A percentile compares a stretch with the other conserved stretches of the same genome.
Evolutionary conservation across 2,113 vertebrate genomes (phyloP).

Genomic region (Pluvianellus socialis): DNA sequence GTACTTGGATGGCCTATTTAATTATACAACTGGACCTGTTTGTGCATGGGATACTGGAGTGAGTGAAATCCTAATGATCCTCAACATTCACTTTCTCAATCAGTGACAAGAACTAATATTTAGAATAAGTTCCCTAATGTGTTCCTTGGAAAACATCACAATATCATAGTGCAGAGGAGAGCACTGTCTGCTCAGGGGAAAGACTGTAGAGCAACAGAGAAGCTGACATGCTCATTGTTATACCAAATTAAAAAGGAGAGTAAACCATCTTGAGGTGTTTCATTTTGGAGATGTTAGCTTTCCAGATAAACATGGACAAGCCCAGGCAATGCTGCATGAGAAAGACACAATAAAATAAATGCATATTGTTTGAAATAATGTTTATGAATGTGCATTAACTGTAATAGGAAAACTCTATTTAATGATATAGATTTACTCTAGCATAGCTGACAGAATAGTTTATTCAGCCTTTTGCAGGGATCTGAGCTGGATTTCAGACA

Average conservation of each 20-base stretch:
- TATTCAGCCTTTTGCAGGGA: background rate
- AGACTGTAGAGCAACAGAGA: background rate
- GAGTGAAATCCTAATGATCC: background rate
- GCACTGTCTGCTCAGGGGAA: background rate
- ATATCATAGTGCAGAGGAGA: background rate
- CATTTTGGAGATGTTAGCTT: background rate
- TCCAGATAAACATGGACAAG: background rate
- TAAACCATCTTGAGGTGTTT: background rate
- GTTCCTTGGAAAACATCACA: background rate
- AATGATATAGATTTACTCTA: background rate
- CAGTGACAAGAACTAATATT: background rate
- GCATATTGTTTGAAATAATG: background rate
- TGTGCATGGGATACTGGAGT: conserved; percentile 12
- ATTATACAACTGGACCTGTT: conserved; percentile 45
- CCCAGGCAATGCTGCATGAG: background rate
- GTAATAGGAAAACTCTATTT: background rate
- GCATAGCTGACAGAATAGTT: background rate
- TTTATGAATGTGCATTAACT: background rate
- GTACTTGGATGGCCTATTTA: conserved; percentile 70
- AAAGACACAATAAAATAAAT: background rate
- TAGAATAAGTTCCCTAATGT: background rate
- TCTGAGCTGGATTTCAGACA: background rate
- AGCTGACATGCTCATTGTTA: background rate
- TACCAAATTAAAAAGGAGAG: background rate
- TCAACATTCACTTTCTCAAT: background rate